Percentiles rank a stretch among this genome's conserved stretches.
Evolutionary conservation across 2,888 invertebrate species (phyloP).

Genomic region (Pachliopta kotzebuea): DNA sequence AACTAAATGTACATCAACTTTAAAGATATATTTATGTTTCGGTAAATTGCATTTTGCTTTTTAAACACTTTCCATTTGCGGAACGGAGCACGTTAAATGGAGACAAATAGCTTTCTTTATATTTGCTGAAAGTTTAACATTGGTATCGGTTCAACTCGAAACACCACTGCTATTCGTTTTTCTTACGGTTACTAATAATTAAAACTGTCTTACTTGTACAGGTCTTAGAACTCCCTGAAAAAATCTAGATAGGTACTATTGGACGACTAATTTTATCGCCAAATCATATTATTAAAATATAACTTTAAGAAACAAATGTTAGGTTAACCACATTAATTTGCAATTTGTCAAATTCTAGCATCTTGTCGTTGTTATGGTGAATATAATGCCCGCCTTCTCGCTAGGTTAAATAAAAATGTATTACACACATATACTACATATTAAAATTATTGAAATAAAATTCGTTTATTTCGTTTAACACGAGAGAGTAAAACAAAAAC

Average conservation of each 20-base stretch:
- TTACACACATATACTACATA: neutral
- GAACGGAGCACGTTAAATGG: conserved; percentile 18
- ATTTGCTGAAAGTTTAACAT: conserved; percentile 25
- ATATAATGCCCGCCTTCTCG: no score
- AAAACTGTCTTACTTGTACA: neutral
- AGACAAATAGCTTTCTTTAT: conserved; percentile 26
- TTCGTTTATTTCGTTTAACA: neutral
- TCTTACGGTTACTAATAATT: conserved; percentile 21
- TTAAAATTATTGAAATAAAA: neutral
- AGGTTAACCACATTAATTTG: no score
- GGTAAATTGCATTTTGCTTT: neutral
- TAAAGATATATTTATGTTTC: neutral
- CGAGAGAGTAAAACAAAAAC: neutral
- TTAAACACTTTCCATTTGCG: conserved; percentile 11
- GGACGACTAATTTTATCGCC: no score
- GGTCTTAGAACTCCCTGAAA: no score
- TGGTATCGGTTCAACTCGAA: conserved; percentile 21
- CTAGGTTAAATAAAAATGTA: no score
- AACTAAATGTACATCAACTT: neutral
- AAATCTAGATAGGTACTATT: no score
- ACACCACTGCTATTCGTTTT: conserved; percentile 18
- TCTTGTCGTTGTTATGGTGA: no score
- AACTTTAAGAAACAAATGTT: no score
- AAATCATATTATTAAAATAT: no score
- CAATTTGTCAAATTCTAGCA: no score